phyloP scores from a whole-genome alignment of 2,797 vertebrate genomes.

The Sebastes taczanowskii region DNA sequence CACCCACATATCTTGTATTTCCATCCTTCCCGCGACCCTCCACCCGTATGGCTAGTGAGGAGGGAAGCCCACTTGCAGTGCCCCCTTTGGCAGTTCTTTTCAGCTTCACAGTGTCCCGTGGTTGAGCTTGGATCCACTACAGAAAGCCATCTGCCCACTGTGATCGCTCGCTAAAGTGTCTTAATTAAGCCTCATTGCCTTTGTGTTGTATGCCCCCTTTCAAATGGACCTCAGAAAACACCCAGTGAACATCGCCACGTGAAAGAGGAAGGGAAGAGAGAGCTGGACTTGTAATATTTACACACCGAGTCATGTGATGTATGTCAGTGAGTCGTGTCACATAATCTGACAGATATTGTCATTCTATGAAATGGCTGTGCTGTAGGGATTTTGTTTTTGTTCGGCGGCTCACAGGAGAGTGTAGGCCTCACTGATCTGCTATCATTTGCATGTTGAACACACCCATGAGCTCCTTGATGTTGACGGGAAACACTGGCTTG shows the following conservation, averaged over 20 bases:
- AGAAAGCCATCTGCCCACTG: slow-evolving; percentile 82
- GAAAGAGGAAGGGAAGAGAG: background rate
- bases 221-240: slow-evolving; percentile 37
- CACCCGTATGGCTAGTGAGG: slow-evolving; percentile 58
- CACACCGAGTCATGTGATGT: slow-evolving; percentile 8
- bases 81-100: slow-evolving; percentile 79
- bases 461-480: slow-evolving; percentile 59
- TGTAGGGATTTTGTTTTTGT: slow-evolving; percentile 51
- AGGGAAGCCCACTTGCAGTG: slow-evolving; percentile 70
- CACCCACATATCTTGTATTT: slow-evolving; percentile 17
- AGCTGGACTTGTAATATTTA: slow-evolving; percentile 19
- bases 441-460: slow-evolving; percentile 67
- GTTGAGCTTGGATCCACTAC: slow-evolving; percentile 77
- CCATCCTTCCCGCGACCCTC: slow-evolving; percentile 48
- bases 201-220: slow-evolving; percentile 57
- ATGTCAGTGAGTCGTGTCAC: slow-evolving; percentile 39
- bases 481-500: slow-evolving; percentile 43
- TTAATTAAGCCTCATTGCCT: slow-evolving; percentile 79
- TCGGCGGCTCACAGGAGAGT: slow-evolving; percentile 27
- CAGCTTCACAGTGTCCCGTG: slow-evolving; percentile 71
- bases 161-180: slow-evolving; percentile 80
- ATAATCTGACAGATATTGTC: slow-evolving; percentile 52
- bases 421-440: slow-evolving; percentile 43
- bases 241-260: slow-evolving; percentile 7
- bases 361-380: slow-evolving; percentile 28